phyloP scores from a whole-genome alignment of 2,797 vertebrate species.

The Garrulus glandarius region DNA sequence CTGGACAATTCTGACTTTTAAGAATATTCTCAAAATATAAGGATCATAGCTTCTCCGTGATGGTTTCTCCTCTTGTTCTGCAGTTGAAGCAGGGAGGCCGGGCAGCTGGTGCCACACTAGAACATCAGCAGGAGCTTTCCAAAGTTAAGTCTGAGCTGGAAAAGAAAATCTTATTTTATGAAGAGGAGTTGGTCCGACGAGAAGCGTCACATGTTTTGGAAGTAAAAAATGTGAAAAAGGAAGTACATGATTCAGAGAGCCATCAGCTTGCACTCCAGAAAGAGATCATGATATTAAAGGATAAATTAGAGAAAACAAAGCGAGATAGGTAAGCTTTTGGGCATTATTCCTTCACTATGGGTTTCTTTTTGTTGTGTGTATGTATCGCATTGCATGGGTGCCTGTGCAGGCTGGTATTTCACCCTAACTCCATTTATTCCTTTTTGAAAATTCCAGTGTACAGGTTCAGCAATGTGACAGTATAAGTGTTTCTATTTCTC shows the following conservation, averaged over 20 bases:
- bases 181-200: conserved; percentile 89
- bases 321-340: conserved; percentile 82
- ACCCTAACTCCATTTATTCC: background rate
- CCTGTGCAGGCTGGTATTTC: background rate
- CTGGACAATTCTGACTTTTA: background rate
- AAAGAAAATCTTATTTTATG: conserved; percentile 91
- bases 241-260: conserved; percentile 89
- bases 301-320: conserved; percentile 89
- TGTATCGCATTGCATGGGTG: background rate
- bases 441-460: background rate
- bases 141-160: conserved; percentile 90
- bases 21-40: background rate
- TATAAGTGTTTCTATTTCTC: background rate
- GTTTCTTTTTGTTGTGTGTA: background rate
- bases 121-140: conserved; percentile 90
- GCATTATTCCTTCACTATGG: background rate
- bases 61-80: background rate
- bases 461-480: background rate
- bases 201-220: conserved; percentile 88
- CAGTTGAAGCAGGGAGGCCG: conserved; percentile 88
- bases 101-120: conserved; percentile 68
- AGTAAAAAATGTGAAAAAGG: conserved; percentile 88
- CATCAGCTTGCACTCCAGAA: conserved; percentile 87
- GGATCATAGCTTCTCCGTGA: background rate
- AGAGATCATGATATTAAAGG: conserved; percentile 86